Evolutionary conservation across 1,140 invertebrate species (phyloP).

Genomic region (Aphidius ervi): DNA sequence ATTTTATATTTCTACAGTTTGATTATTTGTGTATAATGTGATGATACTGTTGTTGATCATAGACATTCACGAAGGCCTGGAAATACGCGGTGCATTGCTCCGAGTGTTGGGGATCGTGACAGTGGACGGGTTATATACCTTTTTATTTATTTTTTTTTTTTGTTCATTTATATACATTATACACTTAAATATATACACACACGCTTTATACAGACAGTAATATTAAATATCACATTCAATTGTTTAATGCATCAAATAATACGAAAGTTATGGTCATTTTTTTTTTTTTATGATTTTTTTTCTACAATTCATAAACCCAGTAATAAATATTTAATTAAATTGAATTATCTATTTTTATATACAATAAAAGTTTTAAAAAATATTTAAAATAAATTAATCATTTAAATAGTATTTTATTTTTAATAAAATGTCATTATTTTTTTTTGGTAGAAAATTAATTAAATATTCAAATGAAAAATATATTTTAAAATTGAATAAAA

Average conservation of each 20-base stretch:
- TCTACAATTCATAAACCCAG: no score
- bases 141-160: no score
- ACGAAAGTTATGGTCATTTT: conserved; percentile 13
- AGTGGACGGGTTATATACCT: neutral
- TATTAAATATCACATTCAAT: no score
- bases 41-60: neutral
- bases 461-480: neutral
- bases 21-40: neutral
- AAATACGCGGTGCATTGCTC: conserved; percentile 21
- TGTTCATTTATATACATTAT: no score
- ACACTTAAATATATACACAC: no score
- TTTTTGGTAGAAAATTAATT: no score
- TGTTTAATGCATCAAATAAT: conserved; percentile 12
- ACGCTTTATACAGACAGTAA: no score
- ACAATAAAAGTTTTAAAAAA: no score
- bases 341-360: no score
- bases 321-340: no score
- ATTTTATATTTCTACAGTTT: conserved; percentile 8
- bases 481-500: no score
- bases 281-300: neutral
- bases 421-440: no score
- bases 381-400: neutral
- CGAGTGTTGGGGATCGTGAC: conserved; percentile 19
- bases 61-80: neutral
- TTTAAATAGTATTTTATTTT: neutral